Percentiles rank a stretch among this genome's conserved stretches.
Conservation (phyloP, 2,797 vertebrate species). For the Knipowitschia caucasica region DNA sequence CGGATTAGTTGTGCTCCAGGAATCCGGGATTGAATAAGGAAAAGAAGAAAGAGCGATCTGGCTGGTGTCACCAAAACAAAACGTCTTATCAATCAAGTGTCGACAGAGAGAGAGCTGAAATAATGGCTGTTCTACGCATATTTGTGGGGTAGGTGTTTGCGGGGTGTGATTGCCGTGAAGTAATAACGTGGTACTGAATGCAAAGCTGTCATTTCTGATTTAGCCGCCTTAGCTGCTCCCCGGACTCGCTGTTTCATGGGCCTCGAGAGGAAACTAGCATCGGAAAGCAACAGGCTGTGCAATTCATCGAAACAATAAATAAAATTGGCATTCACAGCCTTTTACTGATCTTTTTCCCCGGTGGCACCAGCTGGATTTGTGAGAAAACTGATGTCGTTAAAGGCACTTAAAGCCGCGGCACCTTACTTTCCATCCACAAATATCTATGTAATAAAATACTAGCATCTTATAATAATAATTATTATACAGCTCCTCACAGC, state of each 20-base stretch:
- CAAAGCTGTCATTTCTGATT: conserved; percentile 9
- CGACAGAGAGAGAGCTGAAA: conserved; percentile 58
- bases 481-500: no score
- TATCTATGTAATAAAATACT: no score
- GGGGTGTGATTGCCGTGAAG: conserved; percentile 23
- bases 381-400: not conserved
- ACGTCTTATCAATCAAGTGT: conserved; percentile 71
- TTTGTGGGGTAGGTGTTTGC: conserved; percentile 45
- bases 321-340: conserved; percentile 2
- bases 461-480: no score
- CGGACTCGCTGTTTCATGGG: not conserved
- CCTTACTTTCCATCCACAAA: no score
- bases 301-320: conserved; percentile 8
- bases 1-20: conserved; percentile 77
- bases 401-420: no score
- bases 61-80: conserved; percentile 66
- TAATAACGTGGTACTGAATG: conserved; percentile 26
- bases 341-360: not conserved
- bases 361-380: no score
- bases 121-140: conserved; percentile 21
- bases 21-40: conserved; percentile 64
- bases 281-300: not conserved
- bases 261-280: not conserved
- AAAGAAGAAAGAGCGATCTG: conserved; percentile 56
- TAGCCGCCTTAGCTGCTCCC: conserved; percentile 1